Percentiles rank a stretch among this genome's conserved stretches.
Evolutionary conservation across 92 coral and sea anemone genomes (phyloP).

Genomic region (Porites evermanni): DNA sequence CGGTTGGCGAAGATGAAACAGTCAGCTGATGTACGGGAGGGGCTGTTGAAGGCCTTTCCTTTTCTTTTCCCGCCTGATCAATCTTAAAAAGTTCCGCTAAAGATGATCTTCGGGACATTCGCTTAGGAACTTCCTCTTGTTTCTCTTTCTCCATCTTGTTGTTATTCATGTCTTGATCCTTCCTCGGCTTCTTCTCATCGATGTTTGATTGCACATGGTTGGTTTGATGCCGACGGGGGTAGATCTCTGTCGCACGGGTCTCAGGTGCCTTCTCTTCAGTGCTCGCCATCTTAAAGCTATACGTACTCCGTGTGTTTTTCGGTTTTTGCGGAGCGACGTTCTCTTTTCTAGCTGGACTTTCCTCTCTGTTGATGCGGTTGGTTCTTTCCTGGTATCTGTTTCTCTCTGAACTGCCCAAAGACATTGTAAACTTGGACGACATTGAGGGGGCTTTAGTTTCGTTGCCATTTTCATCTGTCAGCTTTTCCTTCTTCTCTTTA

Average conservation of each 20-base stretch:
- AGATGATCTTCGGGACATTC: constrained; percentile 87
- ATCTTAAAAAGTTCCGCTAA: constrained; percentile 90
- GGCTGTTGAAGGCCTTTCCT: constrained; percentile 46
- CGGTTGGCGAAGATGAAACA: constrained; percentile 19
- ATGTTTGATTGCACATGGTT: constrained; percentile 37
- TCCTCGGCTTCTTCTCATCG: constrained; percentile 75
- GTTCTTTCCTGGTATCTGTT: constrained; percentile 45
- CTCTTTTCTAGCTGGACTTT: constrained; percentile 54
- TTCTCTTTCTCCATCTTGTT: constrained; percentile 62
- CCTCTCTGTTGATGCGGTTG: constrained; percentile 43
- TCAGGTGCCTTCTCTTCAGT: constrained; percentile 35
- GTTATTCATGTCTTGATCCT: constrained; percentile 61
- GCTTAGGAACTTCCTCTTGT: constrained; percentile 63
- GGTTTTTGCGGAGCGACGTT: constrained; percentile 52
- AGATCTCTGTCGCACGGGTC: constrained; percentile 19
- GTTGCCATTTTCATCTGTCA: constrained; percentile 77
- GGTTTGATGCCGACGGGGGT: constrained; percentile 9
- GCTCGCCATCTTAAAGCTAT: constrained; percentile 71
- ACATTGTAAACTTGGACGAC: constrained; percentile 62
- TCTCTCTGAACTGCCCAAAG: constrained; percentile 51
- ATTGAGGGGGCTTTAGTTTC: constrained; percentile 51
- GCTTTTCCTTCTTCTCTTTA: constrained; percentile 81
- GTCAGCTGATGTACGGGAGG: constrained; percentile 35
- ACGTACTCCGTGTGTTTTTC: constrained; percentile 74
- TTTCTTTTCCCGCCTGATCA: constrained; percentile 66